Base-by-base conservation (phyloP, 1,140 invertebrate genomes). In the Venturia canescens region DNA sequence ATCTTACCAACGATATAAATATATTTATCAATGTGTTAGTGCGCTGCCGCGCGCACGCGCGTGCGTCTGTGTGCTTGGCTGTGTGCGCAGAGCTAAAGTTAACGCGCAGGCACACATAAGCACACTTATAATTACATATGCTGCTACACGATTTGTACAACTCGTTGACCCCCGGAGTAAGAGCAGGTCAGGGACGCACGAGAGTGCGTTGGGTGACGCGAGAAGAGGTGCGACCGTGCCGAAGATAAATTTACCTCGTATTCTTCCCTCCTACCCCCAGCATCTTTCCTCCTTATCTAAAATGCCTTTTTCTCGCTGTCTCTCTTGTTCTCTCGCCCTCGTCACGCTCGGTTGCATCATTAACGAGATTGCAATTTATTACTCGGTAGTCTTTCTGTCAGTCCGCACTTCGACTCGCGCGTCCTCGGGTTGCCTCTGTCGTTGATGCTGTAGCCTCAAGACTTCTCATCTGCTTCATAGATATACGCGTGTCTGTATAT, bases 321-420 rank as follows among this genome's bases (percentile, higher is more conserved):
- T 71, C 79, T 50, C 70, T 44, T 21, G 21, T 21, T 77, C 76
- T 78, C 60, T 53, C 60, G 11, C 26, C 60, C 76, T 9, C 27
- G 79, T 78, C 63, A 63, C 76, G 81, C 87, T 86, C 84, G 84
- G 83, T 86, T 86, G 86, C 86, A 86, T 90, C 89, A 90, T 91
- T 91, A 91, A 87, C 88, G 87, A 88, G 84, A 85, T 89, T 88
- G 89, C 88, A 90, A 90, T 91, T 90, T 91, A 90, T 91, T 88
- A 90, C 88, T 82, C 84, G 82, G 78, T 86, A 86, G 87, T 89
- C 88, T 85, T 82, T 84, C 81, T 84, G 83, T 74, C 84, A 86
- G 86, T 87, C 84, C 85, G 83, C 83, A 74, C 87, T 84, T 83
- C 26, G 18, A 23, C 3, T 50, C 71, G n/a, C n/a, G n/a, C n/a